These are phyloP conservation scores for Pristis pectinata DNA, from an alignment of 2,797 vertebrate species.

Conservation along the genomic window DNA sequence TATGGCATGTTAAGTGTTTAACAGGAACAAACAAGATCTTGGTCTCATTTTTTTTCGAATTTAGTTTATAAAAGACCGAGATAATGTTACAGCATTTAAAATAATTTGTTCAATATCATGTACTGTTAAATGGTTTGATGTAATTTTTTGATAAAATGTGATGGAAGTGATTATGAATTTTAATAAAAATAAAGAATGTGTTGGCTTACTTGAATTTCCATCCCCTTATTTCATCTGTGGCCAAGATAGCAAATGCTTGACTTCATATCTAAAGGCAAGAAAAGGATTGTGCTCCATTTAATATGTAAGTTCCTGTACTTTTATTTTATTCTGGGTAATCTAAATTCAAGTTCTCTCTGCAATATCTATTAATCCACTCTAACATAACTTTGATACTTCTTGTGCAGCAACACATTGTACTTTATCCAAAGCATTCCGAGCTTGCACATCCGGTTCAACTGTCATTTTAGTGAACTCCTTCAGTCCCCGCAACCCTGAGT, in stretches of 20 bases:
- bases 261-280: background rate
- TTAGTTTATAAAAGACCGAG: conserved; percentile 18
- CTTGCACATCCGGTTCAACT: too few relatives aligned
- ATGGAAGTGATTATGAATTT: conserved; percentile 27
- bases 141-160: conserved; percentile 14
- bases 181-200: conserved; percentile 11
- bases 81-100: background rate
- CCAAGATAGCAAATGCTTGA: background rate
- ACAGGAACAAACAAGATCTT: conserved; percentile 13
- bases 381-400: background rate
- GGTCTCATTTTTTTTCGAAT: conserved; percentile 2
- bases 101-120: conserved; percentile 1
- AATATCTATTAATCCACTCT: background rate
- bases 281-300: background rate
- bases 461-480: background rate
- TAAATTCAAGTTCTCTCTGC: background rate
- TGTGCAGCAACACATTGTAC: background rate
- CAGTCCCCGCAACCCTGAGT: background rate
- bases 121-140: conserved; percentile 12
- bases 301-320: background rate
- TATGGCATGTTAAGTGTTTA: conserved; percentile 26
- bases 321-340: background rate
- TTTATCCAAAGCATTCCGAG: background rate
- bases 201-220: background rate
- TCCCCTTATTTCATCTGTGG: background rate